Evolutionary conservation across 2,888 invertebrate genomes (phyloP).

Genomic region (Epsilonema sp.): DNA sequence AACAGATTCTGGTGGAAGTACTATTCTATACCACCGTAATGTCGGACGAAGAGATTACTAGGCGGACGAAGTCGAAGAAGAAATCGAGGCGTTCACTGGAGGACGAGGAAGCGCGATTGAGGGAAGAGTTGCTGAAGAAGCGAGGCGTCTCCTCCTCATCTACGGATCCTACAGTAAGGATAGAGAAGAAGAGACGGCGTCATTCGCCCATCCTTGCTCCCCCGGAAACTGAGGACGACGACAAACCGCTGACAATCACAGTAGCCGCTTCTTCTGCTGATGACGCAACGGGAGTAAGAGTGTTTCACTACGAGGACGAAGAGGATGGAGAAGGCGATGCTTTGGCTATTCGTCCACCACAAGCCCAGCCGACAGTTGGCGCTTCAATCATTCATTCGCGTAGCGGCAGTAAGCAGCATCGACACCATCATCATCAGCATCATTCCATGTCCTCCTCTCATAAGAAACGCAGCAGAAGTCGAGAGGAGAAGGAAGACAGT

Average conservation of each 20-base stretch:
- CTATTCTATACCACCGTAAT: too few relatives aligned
- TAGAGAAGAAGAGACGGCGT: not conserved
- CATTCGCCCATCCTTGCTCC: not conserved
- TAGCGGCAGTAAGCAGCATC: not conserved
- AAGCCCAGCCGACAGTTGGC: not conserved
- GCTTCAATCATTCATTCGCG: too few relatives aligned
- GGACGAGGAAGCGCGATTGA: slow-evolving; percentile 6
- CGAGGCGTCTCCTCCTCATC: not conserved
- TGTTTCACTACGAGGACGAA: too few relatives aligned
- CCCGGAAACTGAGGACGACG: not conserved
- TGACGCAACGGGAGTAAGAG: too few relatives aligned
- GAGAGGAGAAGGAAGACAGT: not conserved
- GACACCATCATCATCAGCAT: not conserved
- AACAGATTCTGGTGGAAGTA: too few relatives aligned
- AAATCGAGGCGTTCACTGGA: too few relatives aligned
- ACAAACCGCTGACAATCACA: not conserved
- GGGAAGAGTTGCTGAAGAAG: slow-evolving; percentile 4
- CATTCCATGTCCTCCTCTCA: too few relatives aligned
- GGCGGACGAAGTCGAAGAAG: too few relatives aligned
- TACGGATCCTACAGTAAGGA: not conserved
- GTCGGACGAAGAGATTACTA: too few relatives aligned
- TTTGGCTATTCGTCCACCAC: slow-evolving; percentile 5
- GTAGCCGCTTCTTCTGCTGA: too few relatives aligned
- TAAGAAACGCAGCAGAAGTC: too few relatives aligned
- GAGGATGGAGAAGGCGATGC: slow-evolving; percentile 5